Evolutionary conservation across 1,140 invertebrate species (phyloP), one percentile per base, ranked within the genome.

Genomic region (Drosophila parabipectinata): DNA sequence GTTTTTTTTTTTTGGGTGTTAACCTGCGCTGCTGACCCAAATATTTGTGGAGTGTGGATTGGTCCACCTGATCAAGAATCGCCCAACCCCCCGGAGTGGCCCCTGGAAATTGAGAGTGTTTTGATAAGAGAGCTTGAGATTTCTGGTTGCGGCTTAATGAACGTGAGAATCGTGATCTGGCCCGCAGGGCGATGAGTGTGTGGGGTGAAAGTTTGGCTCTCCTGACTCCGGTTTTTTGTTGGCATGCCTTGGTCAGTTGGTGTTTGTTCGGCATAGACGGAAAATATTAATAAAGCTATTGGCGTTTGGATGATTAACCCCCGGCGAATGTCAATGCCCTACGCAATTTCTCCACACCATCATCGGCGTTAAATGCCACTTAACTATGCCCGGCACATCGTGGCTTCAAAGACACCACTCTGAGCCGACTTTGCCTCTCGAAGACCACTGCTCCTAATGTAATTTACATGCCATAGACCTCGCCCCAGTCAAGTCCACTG

Each of bases 391-490:
- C 61, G 64, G 53, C 83, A 78, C 83, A 88, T 52, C 60, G 63
- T 66, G 68, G 57, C 62, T 79, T 48, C 34, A 53, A 21, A 30
- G 32, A 32, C 15, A 55, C 32, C 14, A 28, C 18, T 7, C 34
- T 50, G 2, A 15, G 58, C 37, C 24, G 41, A 52, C 53, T 28
- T 4, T 8, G 44, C 44, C 7, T 30, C 32, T 59, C 24, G 37
- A 15, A 44, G 54, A 57, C 30, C 56, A 50, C 28, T 67, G 50
- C 55, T 76, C 64, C 75, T 63, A 88, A 77, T 83, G 72, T 72
- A 74, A 88, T 87, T 87, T 87, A 82, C 82, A 88, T 88, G 83
- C 82, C 82, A 72, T 62, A 87, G 82, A 87, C 83, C 83, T 76
- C 82, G 78, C 69, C 78, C 78, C 82, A 78, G 78, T 59, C 78